Evolutionary conservation across 1,140 invertebrate genomes (phyloP).

Genomic region (Holcopasites calliopsidis): DNA sequence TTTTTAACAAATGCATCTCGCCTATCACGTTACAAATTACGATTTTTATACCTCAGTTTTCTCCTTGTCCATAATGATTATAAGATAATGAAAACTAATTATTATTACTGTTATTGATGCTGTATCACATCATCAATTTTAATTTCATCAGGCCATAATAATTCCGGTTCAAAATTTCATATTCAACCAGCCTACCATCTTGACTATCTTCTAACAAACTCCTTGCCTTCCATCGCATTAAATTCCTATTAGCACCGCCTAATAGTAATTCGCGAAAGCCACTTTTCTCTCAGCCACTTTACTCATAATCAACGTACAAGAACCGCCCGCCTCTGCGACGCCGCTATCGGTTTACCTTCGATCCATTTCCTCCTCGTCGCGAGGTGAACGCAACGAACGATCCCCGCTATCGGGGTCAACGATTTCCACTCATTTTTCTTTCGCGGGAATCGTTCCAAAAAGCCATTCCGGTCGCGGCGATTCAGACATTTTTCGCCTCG

Average conservation of each 20-base stretch:
- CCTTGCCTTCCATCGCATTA: background rate
- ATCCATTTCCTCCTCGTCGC: slow-evolving; percentile 31
- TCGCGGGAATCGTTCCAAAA: slow-evolving; percentile 13
- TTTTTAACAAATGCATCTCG: no score
- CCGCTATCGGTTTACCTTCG: slow-evolving; percentile 53
- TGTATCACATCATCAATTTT: no score
- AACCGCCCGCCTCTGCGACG: background rate
- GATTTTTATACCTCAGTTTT: no score
- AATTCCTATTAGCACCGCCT: slow-evolving; percentile 36
- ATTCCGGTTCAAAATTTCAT: background rate
- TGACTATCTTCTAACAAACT: slow-evolving; percentile 24
- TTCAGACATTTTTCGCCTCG: slow-evolving; percentile 46
- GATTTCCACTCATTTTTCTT: slow-evolving; percentile 10
- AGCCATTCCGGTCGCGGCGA: slow-evolving; percentile 30
- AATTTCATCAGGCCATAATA: no score
- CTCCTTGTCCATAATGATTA: no score
- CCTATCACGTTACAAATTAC: no score
- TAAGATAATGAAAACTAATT: no score
- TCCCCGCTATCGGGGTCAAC: slow-evolving; percentile 34
- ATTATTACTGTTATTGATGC: no score
- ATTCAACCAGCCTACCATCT: background rate
- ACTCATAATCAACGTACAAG: slow-evolving; percentile 28
- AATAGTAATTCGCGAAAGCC: slow-evolving; percentile 51
- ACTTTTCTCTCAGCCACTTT: slow-evolving; percentile 26
- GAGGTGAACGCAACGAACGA: slow-evolving; percentile 13